These are phyloP conservation scores for Hippocampus abdominalis DNA, from an alignment of 2,113 vertebrate genomes.

Conservation along the genomic window DNA sequence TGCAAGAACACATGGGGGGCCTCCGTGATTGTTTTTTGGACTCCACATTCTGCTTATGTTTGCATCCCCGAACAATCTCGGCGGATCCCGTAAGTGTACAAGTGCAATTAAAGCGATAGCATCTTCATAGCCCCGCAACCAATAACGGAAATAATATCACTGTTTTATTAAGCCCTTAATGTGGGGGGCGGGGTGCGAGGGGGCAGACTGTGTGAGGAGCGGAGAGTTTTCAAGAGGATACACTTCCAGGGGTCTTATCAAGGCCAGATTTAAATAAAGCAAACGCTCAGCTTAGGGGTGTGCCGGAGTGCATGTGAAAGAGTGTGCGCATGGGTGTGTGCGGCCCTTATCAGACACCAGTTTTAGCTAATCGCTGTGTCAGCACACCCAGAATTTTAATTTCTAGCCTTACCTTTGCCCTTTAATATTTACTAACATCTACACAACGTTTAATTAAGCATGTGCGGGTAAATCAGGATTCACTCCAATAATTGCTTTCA, in stretches of 20 bases:
- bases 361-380: slow-evolving; percentile 68
- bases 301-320: slow-evolving; percentile 37
- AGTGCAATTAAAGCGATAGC: slow-evolving; percentile 74
- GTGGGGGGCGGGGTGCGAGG: slow-evolving; percentile 58
- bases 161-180: slow-evolving; percentile 76
- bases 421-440: slow-evolving; percentile 74
- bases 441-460: slow-evolving; percentile 63
- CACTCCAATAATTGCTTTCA: slow-evolving; percentile 41
- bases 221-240: slow-evolving; percentile 66
- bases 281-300: slow-evolving; percentile 67
- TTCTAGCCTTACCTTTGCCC: slow-evolving; percentile 69
- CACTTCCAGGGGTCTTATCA: slow-evolving; percentile 69
- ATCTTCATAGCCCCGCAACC: slow-evolving; percentile 74
- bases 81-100: slow-evolving; percentile 69
- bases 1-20: slow-evolving; percentile 63
- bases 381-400: slow-evolving; percentile 68
- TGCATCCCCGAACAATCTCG: slow-evolving; percentile 75
- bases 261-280: slow-evolving; percentile 70
- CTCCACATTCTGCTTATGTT: slow-evolving; percentile 72
- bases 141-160: slow-evolving; percentile 76
- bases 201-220: slow-evolving; percentile 62
- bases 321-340: slow-evolving; percentile 46
- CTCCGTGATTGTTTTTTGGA: slow-evolving; percentile 69
- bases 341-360: slow-evolving; percentile 68
- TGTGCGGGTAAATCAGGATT: slow-evolving; percentile 35